Base-by-base conservation (phyloP, 1,140 invertebrate species). In the Paralvinella palmiformis region DNA sequence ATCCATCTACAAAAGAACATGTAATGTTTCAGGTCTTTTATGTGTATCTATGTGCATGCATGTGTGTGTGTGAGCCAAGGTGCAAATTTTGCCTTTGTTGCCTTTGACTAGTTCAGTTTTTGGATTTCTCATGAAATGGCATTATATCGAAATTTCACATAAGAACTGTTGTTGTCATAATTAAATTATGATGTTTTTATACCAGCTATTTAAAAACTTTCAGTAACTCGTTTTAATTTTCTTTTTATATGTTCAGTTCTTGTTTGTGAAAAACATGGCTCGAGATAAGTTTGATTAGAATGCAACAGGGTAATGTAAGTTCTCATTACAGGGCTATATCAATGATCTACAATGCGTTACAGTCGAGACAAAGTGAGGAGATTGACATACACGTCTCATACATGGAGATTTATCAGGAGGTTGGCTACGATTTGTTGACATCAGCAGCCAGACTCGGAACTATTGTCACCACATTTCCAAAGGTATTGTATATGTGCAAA, bases 301-400 rank as follows among this genome's bases (percentile, higher is more conserved):
- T 41, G 7, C 32, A 17, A 20, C 4, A 37, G 58, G 22, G 5
- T 17, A 15, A 1, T 0, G 31, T 59, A 4, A 17, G 5, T 15
- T 13, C 31, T 22, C 41, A 27, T 68, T 67, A 58, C 65, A 78
- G 76, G 64, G 71, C 75, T 15, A 59, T 78, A 36, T 72, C 74
- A 13, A 69, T 73, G 73, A 76, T 78, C 33, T 78, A 77, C 53
- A 68, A 77, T 41, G 64, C 63, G 2, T 64, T 78, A 13, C 73
- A 73, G 41, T 32, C 24, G 1, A 41, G 59, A 32, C 68, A 73
- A 50, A 44, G 73, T 32, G 59, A 61, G 33, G 69, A 74, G 32
- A 71, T 77, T 66, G 69, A 44, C 65, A 45, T 68, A 10, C 60
- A 68, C 27, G 37, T 65, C 5, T 68, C 67, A 24, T 67, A 55